These are phyloP conservation scores for Leptopilina drosophilae DNA, from an alignment of 2,888 invertebrate species.

Conservation along the genomic window DNA sequence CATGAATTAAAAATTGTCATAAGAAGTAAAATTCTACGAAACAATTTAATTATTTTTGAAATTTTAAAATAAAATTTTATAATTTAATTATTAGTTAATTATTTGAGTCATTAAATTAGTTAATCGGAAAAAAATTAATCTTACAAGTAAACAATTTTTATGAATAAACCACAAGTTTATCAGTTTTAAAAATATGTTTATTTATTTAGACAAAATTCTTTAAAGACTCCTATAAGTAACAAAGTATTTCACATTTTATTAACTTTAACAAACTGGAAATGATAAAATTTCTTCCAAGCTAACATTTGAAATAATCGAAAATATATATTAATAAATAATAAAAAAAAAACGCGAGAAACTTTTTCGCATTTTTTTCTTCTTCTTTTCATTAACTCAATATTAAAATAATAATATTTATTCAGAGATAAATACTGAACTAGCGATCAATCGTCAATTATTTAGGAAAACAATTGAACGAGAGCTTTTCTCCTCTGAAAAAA, in stretches of 20 bases:
- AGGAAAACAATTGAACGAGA: slow-evolving; percentile 28
- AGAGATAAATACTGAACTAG: slow-evolving; percentile 16
- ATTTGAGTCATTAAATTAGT: too few relatives aligned
- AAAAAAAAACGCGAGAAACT: background rate
- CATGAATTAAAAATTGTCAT: too few relatives aligned
- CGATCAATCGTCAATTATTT: slow-evolving; percentile 34
- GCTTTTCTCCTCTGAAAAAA: background rate
- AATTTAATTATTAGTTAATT: too few relatives aligned
- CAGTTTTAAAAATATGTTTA: slow-evolving; percentile 35
- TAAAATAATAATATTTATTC: slow-evolving; percentile 20
- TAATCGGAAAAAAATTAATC: too few relatives aligned
- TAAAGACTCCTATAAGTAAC: slow-evolving; percentile 9
- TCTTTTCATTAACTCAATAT: background rate
- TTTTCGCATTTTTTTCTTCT: background rate
- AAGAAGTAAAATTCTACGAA: too few relatives aligned
- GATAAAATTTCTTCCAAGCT: slow-evolving; percentile 10
- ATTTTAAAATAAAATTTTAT: too few relatives aligned
- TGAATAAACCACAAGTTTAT: background rate
- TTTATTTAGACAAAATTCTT: slow-evolving; percentile 9
- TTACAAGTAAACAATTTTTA: too few relatives aligned
- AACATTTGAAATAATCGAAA: slow-evolving; percentile 6
- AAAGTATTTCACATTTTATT: background rate
- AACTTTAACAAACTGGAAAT: background rate
- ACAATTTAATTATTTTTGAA: too few relatives aligned
- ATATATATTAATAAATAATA: background rate